These are phyloP conservation scores for Heliconius hermathena DNA, from an alignment of 1,140 invertebrate species.

Conservation along the genomic window DNA sequence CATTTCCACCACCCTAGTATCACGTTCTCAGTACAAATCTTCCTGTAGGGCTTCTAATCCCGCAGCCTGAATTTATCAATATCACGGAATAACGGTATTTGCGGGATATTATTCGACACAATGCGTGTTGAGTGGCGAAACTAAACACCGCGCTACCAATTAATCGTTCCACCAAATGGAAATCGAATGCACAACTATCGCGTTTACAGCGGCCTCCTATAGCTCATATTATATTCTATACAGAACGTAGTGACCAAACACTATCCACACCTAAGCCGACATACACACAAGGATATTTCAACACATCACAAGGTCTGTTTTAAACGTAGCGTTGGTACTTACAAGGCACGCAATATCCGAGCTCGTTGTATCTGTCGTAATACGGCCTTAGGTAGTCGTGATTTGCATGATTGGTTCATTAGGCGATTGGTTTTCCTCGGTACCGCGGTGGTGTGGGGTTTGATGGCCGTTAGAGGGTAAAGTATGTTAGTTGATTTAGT, in stretches of 20 bases:
- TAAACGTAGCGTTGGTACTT: neutral
- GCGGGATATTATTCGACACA: no score
- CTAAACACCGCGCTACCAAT: no score
- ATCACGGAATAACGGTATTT: no score
- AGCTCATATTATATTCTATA: neutral
- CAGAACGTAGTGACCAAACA: neutral
- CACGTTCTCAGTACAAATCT: no score
- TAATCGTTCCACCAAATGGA: no score
- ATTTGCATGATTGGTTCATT: neutral
- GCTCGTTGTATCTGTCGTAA: slow-evolving; percentile 5
- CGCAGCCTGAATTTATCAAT: no score
- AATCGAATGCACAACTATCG: no score
- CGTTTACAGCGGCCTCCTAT: no score
- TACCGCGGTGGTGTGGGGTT: neutral
- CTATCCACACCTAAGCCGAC: neutral
- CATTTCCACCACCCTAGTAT: no score
- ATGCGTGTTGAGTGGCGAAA: no score
- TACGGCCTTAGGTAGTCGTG: neutral
- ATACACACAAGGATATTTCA: neutral
- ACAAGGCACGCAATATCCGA: neutral
- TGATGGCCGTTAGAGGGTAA: neutral
- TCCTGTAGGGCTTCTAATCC: no score
- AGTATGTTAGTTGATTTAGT: no score
- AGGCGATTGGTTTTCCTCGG: neutral
- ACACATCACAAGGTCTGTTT: neutral